phyloP scores from a whole-genome alignment of 2,797 vertebrate genomes.

The Trachops cirrhosus region DNA sequence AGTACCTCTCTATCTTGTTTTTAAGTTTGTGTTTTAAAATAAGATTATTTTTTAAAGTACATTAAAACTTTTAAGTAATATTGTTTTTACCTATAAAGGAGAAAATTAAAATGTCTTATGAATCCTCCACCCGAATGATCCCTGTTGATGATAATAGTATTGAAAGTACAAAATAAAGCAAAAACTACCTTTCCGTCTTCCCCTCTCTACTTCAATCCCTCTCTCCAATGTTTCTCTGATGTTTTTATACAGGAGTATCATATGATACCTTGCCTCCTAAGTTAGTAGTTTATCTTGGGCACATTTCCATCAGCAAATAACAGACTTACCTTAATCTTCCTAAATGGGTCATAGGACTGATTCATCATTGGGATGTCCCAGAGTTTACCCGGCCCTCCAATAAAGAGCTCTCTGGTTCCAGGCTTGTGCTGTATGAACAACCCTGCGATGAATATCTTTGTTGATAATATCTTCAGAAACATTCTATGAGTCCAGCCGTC shows the following conservation, averaged over 20 bases:
- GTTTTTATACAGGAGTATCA: background rate
- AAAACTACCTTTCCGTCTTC: background rate
- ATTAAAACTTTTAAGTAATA: background rate
- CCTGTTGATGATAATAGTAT: background rate
- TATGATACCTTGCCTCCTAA: background rate
- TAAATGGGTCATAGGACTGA: background rate
- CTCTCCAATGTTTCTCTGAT: background rate
- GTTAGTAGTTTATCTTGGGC: background rate
- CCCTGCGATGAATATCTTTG: background rate
- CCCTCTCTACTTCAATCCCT: background rate
- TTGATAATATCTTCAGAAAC: background rate
- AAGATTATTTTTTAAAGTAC: background rate
- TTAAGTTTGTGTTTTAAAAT: slow-evolving; percentile 17
- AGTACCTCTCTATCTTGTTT: background rate
- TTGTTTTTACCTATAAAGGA: background rate
- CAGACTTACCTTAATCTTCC: background rate
- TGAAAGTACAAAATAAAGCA: background rate
- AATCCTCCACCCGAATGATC: background rate
- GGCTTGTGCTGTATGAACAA: background rate
- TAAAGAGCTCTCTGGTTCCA: background rate
- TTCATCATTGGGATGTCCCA: background rate
- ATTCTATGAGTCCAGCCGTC: background rate
- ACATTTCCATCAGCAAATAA: background rate
- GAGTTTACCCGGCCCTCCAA: background rate
- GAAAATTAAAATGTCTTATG: background rate